Base-by-base conservation (phyloP, 2,797 vertebrate genomes). In the Mionectes olivaceus region DNA sequence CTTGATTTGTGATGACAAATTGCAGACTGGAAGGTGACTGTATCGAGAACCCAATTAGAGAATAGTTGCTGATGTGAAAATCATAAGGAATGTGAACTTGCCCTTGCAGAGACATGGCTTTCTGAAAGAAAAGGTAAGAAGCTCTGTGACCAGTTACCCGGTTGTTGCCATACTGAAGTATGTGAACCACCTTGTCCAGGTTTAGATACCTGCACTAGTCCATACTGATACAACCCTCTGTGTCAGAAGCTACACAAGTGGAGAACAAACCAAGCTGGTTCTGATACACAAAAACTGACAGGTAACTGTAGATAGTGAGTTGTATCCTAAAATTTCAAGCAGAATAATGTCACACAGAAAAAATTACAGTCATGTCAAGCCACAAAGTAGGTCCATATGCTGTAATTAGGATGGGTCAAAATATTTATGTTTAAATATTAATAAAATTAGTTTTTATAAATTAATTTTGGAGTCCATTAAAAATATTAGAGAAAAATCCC, bases 1-100 rank as follows among this genome's bases (percentile, higher is more conserved):
- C 64, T 60, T 47, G 19, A 71, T 64, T 89, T 87, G 56, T 77
- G 69, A 49, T 91, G 68, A 91, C 33, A 85, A 89, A 87, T 52
- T n/a, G 60, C 35, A 87, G 39, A 27, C 49, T 63, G 49, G 32
- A 88, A 88, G 71, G 28, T 4, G 15, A 64, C 10, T 52, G 8
- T 23, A 41, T 9, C 47, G 16, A 78, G 9, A 43, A 73, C 3
- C n/a, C 24, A 73, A 23, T 76, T 67, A 86, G 47, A 63, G 23
- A 69, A 63, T 3, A 69, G 10, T 1, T 75, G 32, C 25, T 82
- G 39, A 30, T 76, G 30, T 78, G 74, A 83, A 92, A 86, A 87
- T 9, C 16, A 13, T 5, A 7, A 13, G 9, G 32, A 65, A 9
- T 47, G 69, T 75, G 24, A 59, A 83, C 24, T 52, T 68, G 17